Evolutionary conservation across 2,797 vertebrate species (phyloP).

Genomic region (Pseudomugil gertrudae): DNA sequence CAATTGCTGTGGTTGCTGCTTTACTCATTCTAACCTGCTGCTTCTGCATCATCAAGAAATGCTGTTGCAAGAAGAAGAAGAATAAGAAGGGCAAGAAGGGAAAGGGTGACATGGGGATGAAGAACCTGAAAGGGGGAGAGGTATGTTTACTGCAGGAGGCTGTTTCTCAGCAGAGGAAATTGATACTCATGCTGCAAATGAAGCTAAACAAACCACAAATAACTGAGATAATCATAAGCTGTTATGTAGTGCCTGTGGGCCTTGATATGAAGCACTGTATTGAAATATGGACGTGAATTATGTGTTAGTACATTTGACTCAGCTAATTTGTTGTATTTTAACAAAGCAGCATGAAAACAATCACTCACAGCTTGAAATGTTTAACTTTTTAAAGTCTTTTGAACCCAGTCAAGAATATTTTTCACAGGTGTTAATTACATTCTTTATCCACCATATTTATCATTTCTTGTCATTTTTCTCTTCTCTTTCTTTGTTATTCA

Average conservation of each 20-base stretch:
- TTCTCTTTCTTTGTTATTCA: slow-evolving; percentile 58
- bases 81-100: slow-evolving; percentile 98
- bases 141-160: slow-evolving; percentile 67
- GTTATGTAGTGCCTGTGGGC: slow-evolving; percentile 45
- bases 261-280: slow-evolving; percentile 12
- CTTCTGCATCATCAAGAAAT: slow-evolving; percentile 99
- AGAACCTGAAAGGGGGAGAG: slow-evolving; percentile 86
- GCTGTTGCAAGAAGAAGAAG: slow-evolving; percentile 98
- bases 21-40: slow-evolving; percentile 95
- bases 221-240: slow-evolving; percentile 16
- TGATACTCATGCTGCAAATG: slow-evolving; percentile 1
- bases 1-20: slow-evolving; percentile 92
- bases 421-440: slow-evolving; percentile 61
- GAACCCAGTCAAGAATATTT: slow-evolving; percentile 55
- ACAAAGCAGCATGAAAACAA: neutral
- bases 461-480: slow-evolving; percentile 47
- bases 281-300: slow-evolving; percentile 18
- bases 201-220: slow-evolving; percentile 3
- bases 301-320: slow-evolving; percentile 8
- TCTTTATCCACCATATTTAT: slow-evolving; percentile 55
- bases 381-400: slow-evolving; percentile 38
- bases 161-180: slow-evolving; percentile 16
- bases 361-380: slow-evolving; percentile 44
- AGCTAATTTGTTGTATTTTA: slow-evolving; percentile 29
- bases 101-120: slow-evolving; percentile 88